phyloP scores from a whole-genome alignment of 2,113 vertebrate species.

The Hippocampus guttulatus region DNA sequence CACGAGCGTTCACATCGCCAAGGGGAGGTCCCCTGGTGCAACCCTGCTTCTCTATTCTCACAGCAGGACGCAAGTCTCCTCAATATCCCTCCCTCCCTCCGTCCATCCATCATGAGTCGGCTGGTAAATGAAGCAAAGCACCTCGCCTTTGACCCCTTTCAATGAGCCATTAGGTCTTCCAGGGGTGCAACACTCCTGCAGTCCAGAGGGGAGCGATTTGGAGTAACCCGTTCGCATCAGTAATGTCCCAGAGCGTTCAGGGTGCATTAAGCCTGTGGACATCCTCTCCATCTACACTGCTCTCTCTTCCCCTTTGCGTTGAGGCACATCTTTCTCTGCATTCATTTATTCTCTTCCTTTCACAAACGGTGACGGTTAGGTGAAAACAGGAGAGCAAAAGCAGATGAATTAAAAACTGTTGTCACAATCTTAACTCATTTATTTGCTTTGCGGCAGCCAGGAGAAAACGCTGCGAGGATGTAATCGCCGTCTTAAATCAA shows the following conservation, averaged over 20 bases:
- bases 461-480: not conserved
- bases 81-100: conserved; percentile 31
- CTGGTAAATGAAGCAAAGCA: conserved; percentile 62
- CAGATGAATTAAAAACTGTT: not conserved
- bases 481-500: not conserved
- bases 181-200: conserved; percentile 23
- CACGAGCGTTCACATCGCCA: conserved; percentile 34
- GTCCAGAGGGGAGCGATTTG: conserved; percentile 47
- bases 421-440: not conserved
- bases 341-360: conserved; percentile 14
- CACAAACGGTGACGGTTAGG: not conserved
- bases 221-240: conserved; percentile 41
- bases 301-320: not conserved
- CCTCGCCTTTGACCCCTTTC: conserved; percentile 67
- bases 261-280: conserved; percentile 58
- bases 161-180: conserved; percentile 54
- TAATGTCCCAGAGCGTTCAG: conserved; percentile 60
- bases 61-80: conserved; percentile 28
- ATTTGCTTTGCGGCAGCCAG: not conserved
- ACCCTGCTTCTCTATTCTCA: conserved; percentile 19
- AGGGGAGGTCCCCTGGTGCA: conserved; percentile 48
- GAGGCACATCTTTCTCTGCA: not conserved
- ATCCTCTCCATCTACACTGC: conserved; percentile 28
- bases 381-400: conserved; percentile 4
- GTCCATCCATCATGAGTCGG: conserved; percentile 59